Percentiles rank a stretch among this genome's conserved stretches.
These are phyloP conservation scores for Pogona vitticeps DNA, from an alignment of 2,113 vertebrate genomes.

Conservation along the genomic window DNA sequence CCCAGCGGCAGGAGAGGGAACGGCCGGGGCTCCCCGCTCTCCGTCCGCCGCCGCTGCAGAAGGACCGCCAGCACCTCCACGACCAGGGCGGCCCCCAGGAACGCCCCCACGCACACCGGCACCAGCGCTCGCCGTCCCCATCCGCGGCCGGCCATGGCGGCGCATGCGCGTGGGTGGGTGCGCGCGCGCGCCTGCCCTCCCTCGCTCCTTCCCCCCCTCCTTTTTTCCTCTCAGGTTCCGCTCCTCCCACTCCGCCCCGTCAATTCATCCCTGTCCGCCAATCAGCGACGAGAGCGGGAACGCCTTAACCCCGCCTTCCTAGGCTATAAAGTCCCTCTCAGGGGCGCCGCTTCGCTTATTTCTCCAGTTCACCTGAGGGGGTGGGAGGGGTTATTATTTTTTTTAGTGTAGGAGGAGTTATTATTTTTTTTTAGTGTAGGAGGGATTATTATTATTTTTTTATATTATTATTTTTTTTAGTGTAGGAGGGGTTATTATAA, in stretches of 20 bases:
- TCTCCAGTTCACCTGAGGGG: not conserved
- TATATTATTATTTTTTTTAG: no score
- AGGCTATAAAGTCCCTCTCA: no score
- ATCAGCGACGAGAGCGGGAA: not conserved
- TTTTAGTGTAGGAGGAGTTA: no score
- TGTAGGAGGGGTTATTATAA: no score
- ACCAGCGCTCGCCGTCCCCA: not conserved
- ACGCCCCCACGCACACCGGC: not conserved
- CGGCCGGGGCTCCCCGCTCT: not conserved
- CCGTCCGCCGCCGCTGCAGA: not conserved
- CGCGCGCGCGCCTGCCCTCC: not conserved
- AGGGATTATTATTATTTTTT: not conserved
- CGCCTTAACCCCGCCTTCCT: not conserved
- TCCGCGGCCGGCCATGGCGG: constrained; percentile 1
- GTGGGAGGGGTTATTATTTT: no score
- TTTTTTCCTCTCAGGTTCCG: no score
- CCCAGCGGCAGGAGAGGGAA: not conserved
- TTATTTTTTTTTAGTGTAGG: no score
- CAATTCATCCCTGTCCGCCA: not conserved
- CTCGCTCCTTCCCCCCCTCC: not conserved
- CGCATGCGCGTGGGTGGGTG: constrained; percentile 13
- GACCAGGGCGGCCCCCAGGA: constrained; percentile 9
- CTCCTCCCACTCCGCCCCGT: no score
- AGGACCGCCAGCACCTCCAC: constrained; percentile 7
- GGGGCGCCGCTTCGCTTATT: no score